Evolutionary conservation across 1,140 invertebrate species (phyloP), one percentile per base, ranked within the genome.

Genomic region (Euura saliciscinereae): DNA sequence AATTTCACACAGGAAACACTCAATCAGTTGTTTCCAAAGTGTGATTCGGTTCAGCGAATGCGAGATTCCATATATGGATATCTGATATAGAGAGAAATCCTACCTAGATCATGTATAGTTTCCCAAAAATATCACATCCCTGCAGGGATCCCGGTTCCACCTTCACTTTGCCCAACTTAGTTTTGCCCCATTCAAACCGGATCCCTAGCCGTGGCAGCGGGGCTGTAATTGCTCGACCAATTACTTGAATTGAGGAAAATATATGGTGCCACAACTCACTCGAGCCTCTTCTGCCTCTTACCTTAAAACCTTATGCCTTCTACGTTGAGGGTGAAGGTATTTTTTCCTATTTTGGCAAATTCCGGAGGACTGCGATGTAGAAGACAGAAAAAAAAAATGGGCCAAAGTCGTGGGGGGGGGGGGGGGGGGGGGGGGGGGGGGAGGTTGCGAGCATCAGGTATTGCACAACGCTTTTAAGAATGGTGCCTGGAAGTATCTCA

Each of bases 211-310:
- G 13, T n/a, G 59, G 43, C 11, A n/a, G 45, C 72, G 44, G 72
- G 67, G 44, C 46, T 44, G 72, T 73, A 73, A 73, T 73, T 73
- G 72, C 72, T 73, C 68, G 72, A 73, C 72, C 72, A 73, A 73
- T 73, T 73, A 73, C 72, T 73, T 66, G 72, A 73, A 73, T 66
- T 46, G 72, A 70, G 72, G 28, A 28, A 73, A 73, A 73, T 73
- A 73, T 73, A 73, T 68, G 72, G 69, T 69, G 68, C 68, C 72
- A 73, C 68, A 69, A 69, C 51, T 70, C 69, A 69, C 68, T 44
- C 68, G 43, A 68, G 8, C 65, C 67, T 70, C 65, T 28, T 28
- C 28, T 68, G 69, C 69, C 66, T 71, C 10, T 10, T 2, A 10
- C 66, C 28, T 8, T 8, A 67, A 66, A 71, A 44, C 43, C 71